Evolutionary conservation across 2,888 invertebrate genomes (phyloP).

Genomic region (Aromia moschata): DNA sequence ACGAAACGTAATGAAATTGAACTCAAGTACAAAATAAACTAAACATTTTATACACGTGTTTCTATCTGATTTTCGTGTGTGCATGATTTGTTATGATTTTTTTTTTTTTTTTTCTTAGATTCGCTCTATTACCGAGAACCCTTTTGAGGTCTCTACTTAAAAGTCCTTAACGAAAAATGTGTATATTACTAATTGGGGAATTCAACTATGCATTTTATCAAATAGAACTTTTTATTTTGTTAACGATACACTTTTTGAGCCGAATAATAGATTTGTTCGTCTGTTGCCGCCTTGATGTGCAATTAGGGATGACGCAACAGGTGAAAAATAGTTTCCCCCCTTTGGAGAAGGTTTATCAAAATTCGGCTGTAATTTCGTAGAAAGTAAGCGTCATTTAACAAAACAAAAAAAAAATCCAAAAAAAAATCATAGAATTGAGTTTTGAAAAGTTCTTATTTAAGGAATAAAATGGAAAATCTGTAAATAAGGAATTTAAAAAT

Average conservation of each 20-base stretch:
- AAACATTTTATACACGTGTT: constrained; percentile 18
- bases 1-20: background rate
- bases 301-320: background rate
- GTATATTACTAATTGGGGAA: constrained; percentile 47
- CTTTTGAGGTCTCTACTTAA: constrained; percentile 24
- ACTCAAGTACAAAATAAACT: constrained; percentile 22
- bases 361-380: constrained; percentile 17
- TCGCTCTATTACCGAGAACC: constrained; percentile 2
- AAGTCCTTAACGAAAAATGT: constrained; percentile 35
- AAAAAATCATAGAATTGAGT: constrained; percentile 3
- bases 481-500: constrained; percentile 11
- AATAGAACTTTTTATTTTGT: constrained; percentile 3
- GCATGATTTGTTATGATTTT: no score
- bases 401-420: background rate
- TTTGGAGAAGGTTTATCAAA: constrained; percentile 1
- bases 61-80: constrained; percentile 1
- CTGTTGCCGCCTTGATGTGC: background rate
- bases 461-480: background rate
- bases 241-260: background rate
- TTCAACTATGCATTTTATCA: constrained; percentile 33
- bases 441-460: constrained; percentile 10
- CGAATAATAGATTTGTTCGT: background rate
- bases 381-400: constrained; percentile 8
- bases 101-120: background rate
- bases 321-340: constrained; percentile 1